A percentile compares a stretch with the other conserved stretches of the same genome.
Conservation (phyloP, 2,888 invertebrate genomes). For the Synanthedon tipuliformis region DNA sequence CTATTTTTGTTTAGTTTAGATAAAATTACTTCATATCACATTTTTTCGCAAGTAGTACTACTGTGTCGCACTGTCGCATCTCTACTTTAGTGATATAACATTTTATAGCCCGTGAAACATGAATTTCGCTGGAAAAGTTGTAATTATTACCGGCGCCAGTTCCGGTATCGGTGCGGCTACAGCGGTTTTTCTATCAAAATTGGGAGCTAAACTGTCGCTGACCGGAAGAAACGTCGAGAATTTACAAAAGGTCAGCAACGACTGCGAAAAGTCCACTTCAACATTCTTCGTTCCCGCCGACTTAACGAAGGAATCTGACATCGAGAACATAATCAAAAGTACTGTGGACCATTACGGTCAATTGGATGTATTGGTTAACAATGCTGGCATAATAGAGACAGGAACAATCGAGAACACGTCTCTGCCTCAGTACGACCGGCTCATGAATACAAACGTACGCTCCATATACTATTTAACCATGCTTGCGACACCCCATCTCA, state of each 20-base stretch:
- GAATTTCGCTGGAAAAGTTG: conserved; percentile 79
- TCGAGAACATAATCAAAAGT: conserved; percentile 76
- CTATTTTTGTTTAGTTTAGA: conserved; percentile 13
- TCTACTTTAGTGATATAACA: background rate
- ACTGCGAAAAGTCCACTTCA: conserved; percentile 41
- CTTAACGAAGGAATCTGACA: conserved; percentile 78
- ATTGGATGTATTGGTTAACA: conserved; percentile 88
- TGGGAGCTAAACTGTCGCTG: conserved; percentile 80
- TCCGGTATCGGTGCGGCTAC: conserved; percentile 89
- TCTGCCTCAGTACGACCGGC: conserved; percentile 87
- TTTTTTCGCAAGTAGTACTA: background rate
- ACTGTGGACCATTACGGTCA: conserved; percentile 81
- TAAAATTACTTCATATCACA: conserved; percentile 14
- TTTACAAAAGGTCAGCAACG: conserved; percentile 56
- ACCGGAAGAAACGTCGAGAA: conserved; percentile 77
- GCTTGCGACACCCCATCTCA: conserved; percentile 87
- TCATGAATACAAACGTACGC: conserved; percentile 91
- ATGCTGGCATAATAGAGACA: conserved; percentile 86
- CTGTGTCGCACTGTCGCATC: background rate
- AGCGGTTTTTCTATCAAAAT: conserved; percentile 79
- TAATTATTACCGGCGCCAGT: conserved; percentile 83
- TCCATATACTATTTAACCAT: conserved; percentile 85
- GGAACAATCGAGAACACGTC: conserved; percentile 89
- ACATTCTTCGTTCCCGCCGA: conserved; percentile 77
- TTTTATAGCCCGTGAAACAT: conserved; percentile 19